Base-by-base conservation (phyloP, 2,888 invertebrate species). In the Scelioninae gen. 1 region DNA sequence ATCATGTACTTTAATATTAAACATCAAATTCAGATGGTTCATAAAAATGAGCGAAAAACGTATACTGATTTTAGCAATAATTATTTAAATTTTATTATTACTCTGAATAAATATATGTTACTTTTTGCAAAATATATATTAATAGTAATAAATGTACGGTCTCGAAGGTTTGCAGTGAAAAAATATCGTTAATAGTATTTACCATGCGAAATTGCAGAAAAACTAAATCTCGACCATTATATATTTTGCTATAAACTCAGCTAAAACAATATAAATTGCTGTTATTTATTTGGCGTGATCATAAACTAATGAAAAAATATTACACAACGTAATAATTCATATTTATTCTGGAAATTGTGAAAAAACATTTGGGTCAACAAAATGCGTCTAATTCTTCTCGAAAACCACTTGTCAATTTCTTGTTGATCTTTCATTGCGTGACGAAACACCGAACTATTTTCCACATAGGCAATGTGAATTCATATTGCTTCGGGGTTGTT, bases 361-460 rank as follows among this genome's bases (percentile, higher is more conserved):
- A 23, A 60, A 60, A 4, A 56, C 38, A 43, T 43, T 58, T 47
- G 45, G 13, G 43, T 32, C 63, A 63, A 63, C 29, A 49, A 34
- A 49, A 49, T 63, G 10, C 38, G 5, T 49, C 9, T 63, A 34
- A 63, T 49, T 63, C 34, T 32, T 47, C 47, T 32, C 34, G 34
- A 49, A 63, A 49, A 23, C 47, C 8, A n/a, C 63, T 32, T 49
- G n/a, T 63, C 51, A 40, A 72, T 38, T 51, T 53, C 40, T 47
- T 65, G 65, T 65, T 65, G 56, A 65, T 65, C 45, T 65, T 56
- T 65, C 65, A 56, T 56, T 49, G 75, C 55, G 56, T 65, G 65
- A 75, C 65, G 49, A 65, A 75, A 75, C 58, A 75, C 29, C 56
- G 15, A 34, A 65, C 56, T 75, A 16, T 45, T 75, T 43, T 43